phyloP scores from a whole-genome alignment of 2,888 invertebrate genomes.

The Podabrus alpinus region DNA sequence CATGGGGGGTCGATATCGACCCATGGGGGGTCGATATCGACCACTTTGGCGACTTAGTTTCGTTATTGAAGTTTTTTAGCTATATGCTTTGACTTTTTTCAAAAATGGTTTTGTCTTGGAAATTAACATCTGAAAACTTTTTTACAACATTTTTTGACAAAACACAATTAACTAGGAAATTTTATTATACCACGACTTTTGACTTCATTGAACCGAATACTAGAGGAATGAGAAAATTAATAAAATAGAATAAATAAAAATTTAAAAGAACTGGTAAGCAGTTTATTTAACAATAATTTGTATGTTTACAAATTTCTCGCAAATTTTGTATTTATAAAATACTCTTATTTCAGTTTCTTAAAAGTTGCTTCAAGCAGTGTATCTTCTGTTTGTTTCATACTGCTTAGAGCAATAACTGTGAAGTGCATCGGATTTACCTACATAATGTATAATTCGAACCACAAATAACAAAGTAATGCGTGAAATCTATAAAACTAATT shows the following conservation, averaged over 20 bases:
- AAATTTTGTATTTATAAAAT: not conserved
- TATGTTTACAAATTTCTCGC: not conserved
- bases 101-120: too few relatives aligned
- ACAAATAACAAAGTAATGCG: not conserved
- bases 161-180: too few relatives aligned
- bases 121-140: too few relatives aligned
- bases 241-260: not conserved
- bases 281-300: not conserved
- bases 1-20: too few relatives aligned
- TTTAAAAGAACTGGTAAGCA: not conserved
- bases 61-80: too few relatives aligned
- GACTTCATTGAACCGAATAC: not conserved
- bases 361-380: not conserved
- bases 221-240: not conserved
- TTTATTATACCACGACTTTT: too few relatives aligned
- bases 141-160: too few relatives aligned
- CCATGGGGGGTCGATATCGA: too few relatives aligned
- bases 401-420: not conserved
- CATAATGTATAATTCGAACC: not conserved
- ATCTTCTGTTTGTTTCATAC: not conserved
- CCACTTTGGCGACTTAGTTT: too few relatives aligned
- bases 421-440: not conserved
- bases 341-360: not conserved
- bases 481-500: constrained; percentile 1
- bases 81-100: too few relatives aligned